phyloP scores from a whole-genome alignment of 2,797 vertebrate genomes.

The Helicolenus hilgendorfi region DNA sequence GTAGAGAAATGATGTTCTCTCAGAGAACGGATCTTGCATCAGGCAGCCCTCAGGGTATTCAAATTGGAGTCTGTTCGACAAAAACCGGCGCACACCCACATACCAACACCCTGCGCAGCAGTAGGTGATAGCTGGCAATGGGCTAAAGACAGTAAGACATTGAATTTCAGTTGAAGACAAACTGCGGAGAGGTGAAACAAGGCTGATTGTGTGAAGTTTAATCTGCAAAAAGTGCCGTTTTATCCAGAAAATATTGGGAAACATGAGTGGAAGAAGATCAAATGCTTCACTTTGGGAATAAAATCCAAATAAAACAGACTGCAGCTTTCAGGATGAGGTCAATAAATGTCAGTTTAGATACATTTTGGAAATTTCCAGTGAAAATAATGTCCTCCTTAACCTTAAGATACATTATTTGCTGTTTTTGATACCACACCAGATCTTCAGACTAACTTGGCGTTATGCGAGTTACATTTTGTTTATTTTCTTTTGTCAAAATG shows the following conservation, averaged over 20 bases:
- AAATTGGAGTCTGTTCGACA: conserved; percentile 48
- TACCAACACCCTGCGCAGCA: conserved; percentile 16
- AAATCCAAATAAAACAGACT: not conserved
- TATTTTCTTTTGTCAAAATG: conserved; percentile 17
- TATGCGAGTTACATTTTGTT: not conserved
- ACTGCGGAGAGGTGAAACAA: not conserved
- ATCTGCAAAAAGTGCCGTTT: not conserved
- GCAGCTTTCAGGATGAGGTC: not conserved
- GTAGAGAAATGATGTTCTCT: conserved; percentile 46
- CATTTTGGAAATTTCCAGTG: not conserved
- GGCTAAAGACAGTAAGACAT: not conserved
- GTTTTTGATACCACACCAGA: not conserved
- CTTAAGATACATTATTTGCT: not conserved
- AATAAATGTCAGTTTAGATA: conserved; percentile 2
- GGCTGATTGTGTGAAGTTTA: not conserved
- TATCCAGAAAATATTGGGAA: not conserved
- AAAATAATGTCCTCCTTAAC: not conserved
- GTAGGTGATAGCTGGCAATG: conserved; percentile 14
- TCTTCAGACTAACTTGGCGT: not conserved
- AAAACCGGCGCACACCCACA: conserved; percentile 23
- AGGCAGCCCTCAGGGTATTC: conserved; percentile 47
- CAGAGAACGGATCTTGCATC: conserved; percentile 49
- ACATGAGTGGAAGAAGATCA: not conserved
- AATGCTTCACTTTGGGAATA: not conserved
- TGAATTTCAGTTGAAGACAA: conserved; percentile 14